Evolutionary conservation across 2,113 vertebrate genomes (phyloP), one percentile per base, ranked within the genome.

Genomic region (Grallaria varia): DNA sequence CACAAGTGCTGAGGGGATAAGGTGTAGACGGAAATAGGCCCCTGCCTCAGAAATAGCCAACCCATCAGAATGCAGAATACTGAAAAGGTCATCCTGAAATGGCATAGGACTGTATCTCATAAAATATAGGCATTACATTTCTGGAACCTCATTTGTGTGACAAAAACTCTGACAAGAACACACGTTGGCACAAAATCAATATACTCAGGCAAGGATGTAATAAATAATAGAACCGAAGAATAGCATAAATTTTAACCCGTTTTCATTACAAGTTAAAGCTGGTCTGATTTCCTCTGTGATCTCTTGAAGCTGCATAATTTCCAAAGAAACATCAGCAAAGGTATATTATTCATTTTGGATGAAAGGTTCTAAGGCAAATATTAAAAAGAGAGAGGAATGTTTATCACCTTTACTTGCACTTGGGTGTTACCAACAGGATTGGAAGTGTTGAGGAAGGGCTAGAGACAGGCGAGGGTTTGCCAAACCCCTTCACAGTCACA

Each of bases 121-220:
- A 94, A 97, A 96, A 84, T 90, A 91, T 39, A 97, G 94, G 76
- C 66, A 87, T 90, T 96, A 71, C 69, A 92, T 97, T 97, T 97
- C 93, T 92, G 92, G 84, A 97, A 97, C 69, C 76, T 96, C 96
- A 95, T 98, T 96, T 97, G 94, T 79, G 67, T 96, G 92, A 97
- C 93, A 97, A 97, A 98, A 97, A 96, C 94, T 90, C 68, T 97
- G 95, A 97, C 84, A 97, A 94, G 94, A 97, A 95, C 92, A 96
- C 81, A 96, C 84, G 83, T 66, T 98, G 95, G 89, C 96, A 97
- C 72, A 97, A 97, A 98, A 97, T 97, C 95, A 98, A 97, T 98
- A 97, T 52, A 96, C 78, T 95, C 59, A 1, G 74, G 89, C 75
- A 97, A 47, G 52, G 73, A 81, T 89, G 84, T 62, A 94, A 97